phyloP scores from a whole-genome alignment of 2,797 vertebrate species.

The Syndactyla subalaris region DNA sequence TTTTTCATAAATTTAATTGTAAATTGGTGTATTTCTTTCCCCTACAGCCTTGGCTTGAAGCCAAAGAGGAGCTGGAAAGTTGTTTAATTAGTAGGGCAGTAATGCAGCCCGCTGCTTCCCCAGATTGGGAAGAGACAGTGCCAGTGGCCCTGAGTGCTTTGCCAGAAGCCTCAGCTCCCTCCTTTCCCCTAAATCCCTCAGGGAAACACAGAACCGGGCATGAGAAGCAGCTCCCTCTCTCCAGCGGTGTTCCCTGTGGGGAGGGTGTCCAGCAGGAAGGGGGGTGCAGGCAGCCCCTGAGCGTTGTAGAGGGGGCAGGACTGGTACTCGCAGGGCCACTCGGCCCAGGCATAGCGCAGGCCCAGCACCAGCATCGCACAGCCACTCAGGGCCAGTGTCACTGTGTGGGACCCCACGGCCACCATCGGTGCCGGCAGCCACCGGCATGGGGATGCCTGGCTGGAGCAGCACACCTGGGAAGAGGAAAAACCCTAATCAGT shows the following conservation, averaged over 20 bases:
- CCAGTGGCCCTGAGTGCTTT: background rate
- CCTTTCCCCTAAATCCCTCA: background rate
- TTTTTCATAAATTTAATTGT: background rate
- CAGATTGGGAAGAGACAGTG: background rate
- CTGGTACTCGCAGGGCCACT: conserved; percentile 90
- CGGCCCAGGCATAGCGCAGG: conserved; percentile 88
- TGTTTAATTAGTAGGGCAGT: background rate
- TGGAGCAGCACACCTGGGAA: background rate
- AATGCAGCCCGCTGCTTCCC: background rate
- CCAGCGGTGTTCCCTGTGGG: accelerated
- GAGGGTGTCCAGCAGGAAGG: conserved; percentile 71
- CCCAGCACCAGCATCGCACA: conserved; percentile 66
- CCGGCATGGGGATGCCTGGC: background rate
- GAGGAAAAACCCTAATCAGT: background rate
- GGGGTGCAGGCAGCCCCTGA: conserved; percentile 77
- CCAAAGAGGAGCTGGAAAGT: background rate
- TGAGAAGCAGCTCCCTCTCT: background rate
- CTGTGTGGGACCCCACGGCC: background rate
- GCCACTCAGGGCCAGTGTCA: conserved; percentile 63
- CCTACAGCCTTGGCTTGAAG: background rate
- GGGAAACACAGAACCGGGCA: background rate
- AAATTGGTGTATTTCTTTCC: background rate
- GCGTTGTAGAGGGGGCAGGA: conserved; percentile 85
- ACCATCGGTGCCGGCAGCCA: conserved; percentile 79
- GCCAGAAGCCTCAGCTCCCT: background rate